Base-by-base conservation (phyloP, 2,797 vertebrate species). In the Acipenser oxyrinchus region DNA sequence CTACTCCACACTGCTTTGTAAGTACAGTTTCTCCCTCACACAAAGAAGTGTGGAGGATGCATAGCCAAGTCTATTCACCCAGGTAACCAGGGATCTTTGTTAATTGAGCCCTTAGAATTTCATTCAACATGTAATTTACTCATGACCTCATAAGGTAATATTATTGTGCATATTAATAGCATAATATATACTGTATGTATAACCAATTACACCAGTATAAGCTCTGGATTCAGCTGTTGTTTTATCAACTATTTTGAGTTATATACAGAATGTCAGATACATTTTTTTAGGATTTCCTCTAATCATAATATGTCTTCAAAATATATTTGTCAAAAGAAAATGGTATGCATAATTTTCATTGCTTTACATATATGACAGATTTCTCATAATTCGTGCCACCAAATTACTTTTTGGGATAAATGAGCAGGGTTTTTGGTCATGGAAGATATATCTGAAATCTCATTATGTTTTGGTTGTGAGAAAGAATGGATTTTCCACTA, bases 271-370 rank as follows among this genome's bases (percentile, higher is more conserved):
- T 18, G 18, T 18, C 18, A 18, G 18, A 18, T 18, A 18, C 18
- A 18, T 18, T 18, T 18, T 18, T 18, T 18, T 18, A 18, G 18
- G 18, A 18, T 18, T 18, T 18, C 8, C 55, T 12, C 55, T 12
- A 58, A 12, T 58, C 55, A 58, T 12, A 12, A 12, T 10, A 10
- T 58, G 18, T 18, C 18, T 18, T 18, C 18, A 18, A 74, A 76
- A 75, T 80, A 69, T 78, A 57, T 65, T 59, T 49, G 51, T 60
- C 48, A 49, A 66, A 49, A 15, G 48, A 59, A 58, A 60, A 66
- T 66, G 48, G 11, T 59, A 48, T n/a, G 65, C 37, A 4, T 7
- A 58, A 10, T 10, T 66, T 7, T 55, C n/a, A 58, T 59, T 37
- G 37, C 37, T 37, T 37, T 37, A 37, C 3, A 37, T 37, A 37